Conservation (phyloP, 92 coral and sea anemone species). For the Epizoanthus rinbou region DNA sequence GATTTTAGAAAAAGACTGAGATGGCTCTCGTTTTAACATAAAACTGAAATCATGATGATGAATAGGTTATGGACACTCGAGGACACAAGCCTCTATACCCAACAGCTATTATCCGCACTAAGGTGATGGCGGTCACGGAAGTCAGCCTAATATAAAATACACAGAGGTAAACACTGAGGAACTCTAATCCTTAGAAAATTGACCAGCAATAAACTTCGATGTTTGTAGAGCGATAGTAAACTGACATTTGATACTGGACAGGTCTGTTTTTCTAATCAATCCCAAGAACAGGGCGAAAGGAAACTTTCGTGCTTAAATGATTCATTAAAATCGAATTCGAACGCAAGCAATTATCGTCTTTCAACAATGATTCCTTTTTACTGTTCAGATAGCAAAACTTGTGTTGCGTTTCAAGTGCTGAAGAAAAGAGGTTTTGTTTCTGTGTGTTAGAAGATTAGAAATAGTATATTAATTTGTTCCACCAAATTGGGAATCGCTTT, state of each 20-base stretch:
- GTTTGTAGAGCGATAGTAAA: not conserved
- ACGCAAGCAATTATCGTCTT: slow-evolving; percentile 8
- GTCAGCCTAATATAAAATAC: not conserved
- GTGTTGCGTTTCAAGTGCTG: not conserved
- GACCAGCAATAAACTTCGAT: not conserved
- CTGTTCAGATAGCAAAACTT: not conserved
- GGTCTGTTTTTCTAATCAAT: not conserved
- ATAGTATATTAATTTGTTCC: not conserved
- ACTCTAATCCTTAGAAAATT: slow-evolving; percentile 12
- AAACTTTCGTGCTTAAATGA: not conserved
- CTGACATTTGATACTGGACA: slow-evolving; percentile 25
- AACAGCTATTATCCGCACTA: not conserved
- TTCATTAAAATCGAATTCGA: slow-evolving; percentile 32
- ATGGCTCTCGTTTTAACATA: not conserved
- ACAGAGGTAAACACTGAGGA: not conserved
- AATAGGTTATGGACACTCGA: no score
- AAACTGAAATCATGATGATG: no score
- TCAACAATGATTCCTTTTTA: no score
- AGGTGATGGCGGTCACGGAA: slow-evolving; percentile 8
- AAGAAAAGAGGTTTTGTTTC: not conserved
- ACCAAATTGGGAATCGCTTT: slow-evolving; percentile 6
- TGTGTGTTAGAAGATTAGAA: not conserved
- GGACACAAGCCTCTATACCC: no score
- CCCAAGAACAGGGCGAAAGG: not conserved
- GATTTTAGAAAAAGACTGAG: not conserved